phyloP scores from a whole-genome alignment of 2,797 vertebrate genomes.

The Synaphobranchus kaupii region DNA sequence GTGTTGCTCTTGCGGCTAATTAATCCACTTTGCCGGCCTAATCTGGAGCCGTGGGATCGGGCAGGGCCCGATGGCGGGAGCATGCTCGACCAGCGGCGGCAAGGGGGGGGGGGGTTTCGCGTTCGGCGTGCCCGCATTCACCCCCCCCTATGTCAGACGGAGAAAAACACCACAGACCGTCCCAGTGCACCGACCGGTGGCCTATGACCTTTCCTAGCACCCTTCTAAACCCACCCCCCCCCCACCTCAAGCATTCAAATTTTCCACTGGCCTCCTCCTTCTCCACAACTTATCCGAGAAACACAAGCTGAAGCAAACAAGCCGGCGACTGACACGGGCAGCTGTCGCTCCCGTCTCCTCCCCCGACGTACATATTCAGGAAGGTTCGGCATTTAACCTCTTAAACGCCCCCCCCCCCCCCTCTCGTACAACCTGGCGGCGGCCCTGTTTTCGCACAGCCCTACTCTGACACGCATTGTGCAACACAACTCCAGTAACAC shows the following conservation, averaged over 20 bases:
- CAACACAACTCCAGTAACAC: neutral
- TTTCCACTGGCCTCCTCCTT: neutral
- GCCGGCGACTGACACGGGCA: conserved; percentile 68
- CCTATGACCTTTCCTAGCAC: neutral
- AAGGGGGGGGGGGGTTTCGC: no score
- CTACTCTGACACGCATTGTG: neutral
- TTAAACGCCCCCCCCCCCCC: no score
- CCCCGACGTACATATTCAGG: neutral
- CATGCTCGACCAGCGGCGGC: neutral
- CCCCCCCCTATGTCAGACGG: neutral
- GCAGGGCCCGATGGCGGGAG: neutral
- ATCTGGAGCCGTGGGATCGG: conserved; percentile 25
- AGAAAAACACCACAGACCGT: neutral
- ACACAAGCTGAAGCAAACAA: conserved; percentile 70
- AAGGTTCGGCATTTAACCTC: neutral
- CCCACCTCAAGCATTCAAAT: neutral
- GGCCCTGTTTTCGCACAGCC: neutral
- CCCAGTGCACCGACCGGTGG: neutral
- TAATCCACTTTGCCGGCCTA: conserved; percentile 43
- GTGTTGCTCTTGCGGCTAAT: conserved; percentile 38
- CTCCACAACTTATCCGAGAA: conserved; percentile 49
- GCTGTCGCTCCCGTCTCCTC: conserved; percentile 59
- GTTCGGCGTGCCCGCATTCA: neutral
- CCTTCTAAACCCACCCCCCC: conserved; percentile 19
- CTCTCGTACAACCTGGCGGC: neutral